These are phyloP conservation scores for Kobus ellipsiprymnus DNA, from an alignment of 2,113 vertebrate species.

Conservation along the genomic window DNA sequence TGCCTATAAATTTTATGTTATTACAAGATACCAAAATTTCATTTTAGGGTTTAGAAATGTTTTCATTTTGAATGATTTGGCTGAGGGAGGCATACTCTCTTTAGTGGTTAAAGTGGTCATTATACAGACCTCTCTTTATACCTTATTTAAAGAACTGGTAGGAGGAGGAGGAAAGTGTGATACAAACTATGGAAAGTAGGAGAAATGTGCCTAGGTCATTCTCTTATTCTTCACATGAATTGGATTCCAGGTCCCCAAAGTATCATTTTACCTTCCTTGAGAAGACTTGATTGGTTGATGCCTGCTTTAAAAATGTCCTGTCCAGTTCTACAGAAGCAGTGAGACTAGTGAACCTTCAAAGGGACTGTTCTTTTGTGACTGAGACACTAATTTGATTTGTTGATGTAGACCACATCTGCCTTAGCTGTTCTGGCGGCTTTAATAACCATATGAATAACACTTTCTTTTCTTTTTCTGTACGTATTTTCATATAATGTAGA, in stretches of 20 bases:
- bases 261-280: background rate
- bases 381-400: background rate
- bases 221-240: background rate
- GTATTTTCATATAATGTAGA: background rate
- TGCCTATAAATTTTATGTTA: background rate
- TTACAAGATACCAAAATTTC: background rate
- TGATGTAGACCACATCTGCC: background rate
- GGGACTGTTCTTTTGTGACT: background rate
- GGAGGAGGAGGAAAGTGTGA: background rate
- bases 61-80: background rate
- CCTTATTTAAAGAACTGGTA: background rate
- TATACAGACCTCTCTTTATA: background rate
- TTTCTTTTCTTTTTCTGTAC: background rate
- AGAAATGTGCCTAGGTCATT: background rate
- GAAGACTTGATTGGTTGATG: background rate
- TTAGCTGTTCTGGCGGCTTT: background rate
- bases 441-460: background rate
- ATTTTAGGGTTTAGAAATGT: background rate
- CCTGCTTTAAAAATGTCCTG: background rate
- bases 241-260: background rate
- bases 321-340: background rate
- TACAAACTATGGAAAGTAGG: background rate
- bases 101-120: background rate
- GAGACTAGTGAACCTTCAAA: background rate
- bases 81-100: background rate